Evolutionary conservation across 1,140 invertebrate genomes (phyloP).

Genomic region (Chionoecetes opilio): DNA sequence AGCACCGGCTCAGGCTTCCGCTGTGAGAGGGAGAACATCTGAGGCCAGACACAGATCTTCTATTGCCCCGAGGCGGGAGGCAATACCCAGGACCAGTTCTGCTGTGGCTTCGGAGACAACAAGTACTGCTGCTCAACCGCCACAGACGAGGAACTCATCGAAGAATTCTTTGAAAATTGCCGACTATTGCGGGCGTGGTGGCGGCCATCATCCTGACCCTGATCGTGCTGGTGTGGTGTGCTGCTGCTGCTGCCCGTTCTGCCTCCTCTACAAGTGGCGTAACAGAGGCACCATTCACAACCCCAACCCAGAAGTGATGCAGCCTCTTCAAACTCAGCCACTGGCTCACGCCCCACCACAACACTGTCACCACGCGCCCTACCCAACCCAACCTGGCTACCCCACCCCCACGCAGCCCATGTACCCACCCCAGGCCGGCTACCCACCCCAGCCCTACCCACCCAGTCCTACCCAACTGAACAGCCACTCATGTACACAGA

Average conservation of each 20-base stretch:
- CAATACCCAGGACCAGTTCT: too few relatives aligned
- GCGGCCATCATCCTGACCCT: slow-evolving; percentile 58
- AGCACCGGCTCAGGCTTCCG: too few relatives aligned
- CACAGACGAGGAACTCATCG: too few relatives aligned
- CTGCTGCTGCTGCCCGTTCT: slow-evolving; percentile 78
- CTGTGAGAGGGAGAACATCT: too few relatives aligned
- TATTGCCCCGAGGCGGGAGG: too few relatives aligned
- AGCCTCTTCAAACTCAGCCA: background rate
- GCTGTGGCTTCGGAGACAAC: too few relatives aligned
- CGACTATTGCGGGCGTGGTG: slow-evolving; percentile 67
- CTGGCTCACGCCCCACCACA: background rate
- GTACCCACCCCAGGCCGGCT: background rate
- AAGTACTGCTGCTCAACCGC: too few relatives aligned
- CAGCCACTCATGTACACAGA: too few relatives aligned
- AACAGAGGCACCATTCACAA: slow-evolving; percentile 66
- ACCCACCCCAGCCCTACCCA: background rate
- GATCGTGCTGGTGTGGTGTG: slow-evolving; percentile 71
- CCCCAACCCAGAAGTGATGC: slow-evolving; percentile 5
- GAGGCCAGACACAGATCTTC: too few relatives aligned
- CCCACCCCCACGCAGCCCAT: too few relatives aligned
- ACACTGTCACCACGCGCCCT: background rate
- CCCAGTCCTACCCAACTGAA: background rate
- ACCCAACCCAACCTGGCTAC: too few relatives aligned
- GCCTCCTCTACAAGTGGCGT: slow-evolving; percentile 72
- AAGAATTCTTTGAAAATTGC: too few relatives aligned